Conservation (phyloP, 2,797 vertebrate genomes). For the Aldrovandia affinis region DNA sequence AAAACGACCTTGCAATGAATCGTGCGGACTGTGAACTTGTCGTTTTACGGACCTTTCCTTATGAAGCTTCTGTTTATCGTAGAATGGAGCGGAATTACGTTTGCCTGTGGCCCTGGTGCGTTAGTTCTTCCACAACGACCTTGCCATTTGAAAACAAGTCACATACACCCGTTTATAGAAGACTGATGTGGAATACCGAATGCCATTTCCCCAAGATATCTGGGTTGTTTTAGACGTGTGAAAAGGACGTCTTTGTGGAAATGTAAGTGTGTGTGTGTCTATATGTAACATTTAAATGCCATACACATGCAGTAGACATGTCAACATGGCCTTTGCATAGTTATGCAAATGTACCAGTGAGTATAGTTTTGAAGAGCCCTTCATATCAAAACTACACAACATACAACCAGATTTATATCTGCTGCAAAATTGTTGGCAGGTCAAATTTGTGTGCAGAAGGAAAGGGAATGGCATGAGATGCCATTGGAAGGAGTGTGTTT, state of each 20-base stretch:
- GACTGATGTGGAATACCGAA: slow-evolving; percentile 16
- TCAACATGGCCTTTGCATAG: neutral
- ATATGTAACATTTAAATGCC: neutral
- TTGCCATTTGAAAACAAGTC: slow-evolving; percentile 39
- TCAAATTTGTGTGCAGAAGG: neutral
- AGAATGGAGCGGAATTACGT: neutral
- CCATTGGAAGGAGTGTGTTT: neutral
- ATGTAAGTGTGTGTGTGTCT: neutral
- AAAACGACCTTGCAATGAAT: slow-evolving; percentile 74
- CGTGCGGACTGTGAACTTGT: slow-evolving; percentile 48
- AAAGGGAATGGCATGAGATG: neutral
- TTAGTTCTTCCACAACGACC: slow-evolving; percentile 43
- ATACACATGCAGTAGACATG: neutral
- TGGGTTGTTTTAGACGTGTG: neutral
- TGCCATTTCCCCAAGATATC: slow-evolving; percentile 16
- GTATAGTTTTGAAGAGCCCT: too few relatives aligned
- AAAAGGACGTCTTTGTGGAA: neutral
- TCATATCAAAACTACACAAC: too few relatives aligned
- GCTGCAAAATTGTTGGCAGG: too few relatives aligned
- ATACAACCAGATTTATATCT: too few relatives aligned
- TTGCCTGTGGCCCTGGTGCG: slow-evolving; percentile 25
- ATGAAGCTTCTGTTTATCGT: slow-evolving; percentile 5
- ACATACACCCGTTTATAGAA: slow-evolving; percentile 29
- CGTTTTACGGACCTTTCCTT: slow-evolving; percentile 30
- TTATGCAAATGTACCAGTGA: too few relatives aligned